These are phyloP conservation scores for Lepidiolamprologus cunningtoni DNA, from an alignment of 2,113 vertebrate species.

Conservation along the genomic window DNA sequence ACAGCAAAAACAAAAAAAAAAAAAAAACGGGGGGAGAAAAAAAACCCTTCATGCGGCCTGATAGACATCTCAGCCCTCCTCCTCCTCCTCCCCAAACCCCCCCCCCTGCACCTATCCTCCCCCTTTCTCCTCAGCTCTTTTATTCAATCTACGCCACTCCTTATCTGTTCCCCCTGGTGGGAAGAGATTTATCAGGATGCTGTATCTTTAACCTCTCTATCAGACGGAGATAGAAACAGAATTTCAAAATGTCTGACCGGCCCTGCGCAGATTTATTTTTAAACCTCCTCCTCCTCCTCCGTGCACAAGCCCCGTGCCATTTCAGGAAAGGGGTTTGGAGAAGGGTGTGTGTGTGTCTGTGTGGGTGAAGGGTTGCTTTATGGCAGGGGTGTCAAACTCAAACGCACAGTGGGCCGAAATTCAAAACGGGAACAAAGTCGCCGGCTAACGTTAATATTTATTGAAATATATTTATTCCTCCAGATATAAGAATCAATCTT, in stretches of 20 bases:
- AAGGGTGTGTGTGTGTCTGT: neutral
- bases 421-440: too few species aligned
- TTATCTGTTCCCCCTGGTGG: conserved; percentile 80
- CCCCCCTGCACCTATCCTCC: neutral
- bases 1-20: too few species aligned
- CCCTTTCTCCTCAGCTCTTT: conserved; percentile 41
- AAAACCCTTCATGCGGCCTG: conserved; percentile 81
- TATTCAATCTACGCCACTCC: conserved; percentile 86
- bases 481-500: too few species aligned
- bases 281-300: conserved; percentile 21
- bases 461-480: too few species aligned
- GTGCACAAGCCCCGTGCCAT: conserved; percentile 18
- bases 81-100: neutral
- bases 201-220: conserved; percentile 89
- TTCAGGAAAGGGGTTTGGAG: conserved; percentile 4
- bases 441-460: too few species aligned
- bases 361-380: neutral
- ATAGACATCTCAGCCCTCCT: conserved; percentile 94
- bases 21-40: conserved; percentile 47
- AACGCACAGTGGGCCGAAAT: accelerated
- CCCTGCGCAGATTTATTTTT: conserved; percentile 59
- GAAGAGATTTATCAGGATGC: conserved; percentile 88
- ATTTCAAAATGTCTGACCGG: conserved; percentile 70
- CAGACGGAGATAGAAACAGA: conserved; percentile 62
- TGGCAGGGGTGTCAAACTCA: neutral